Evolutionary conservation across 2,113 vertebrate species (phyloP).

Genomic region (Calypte anna): DNA sequence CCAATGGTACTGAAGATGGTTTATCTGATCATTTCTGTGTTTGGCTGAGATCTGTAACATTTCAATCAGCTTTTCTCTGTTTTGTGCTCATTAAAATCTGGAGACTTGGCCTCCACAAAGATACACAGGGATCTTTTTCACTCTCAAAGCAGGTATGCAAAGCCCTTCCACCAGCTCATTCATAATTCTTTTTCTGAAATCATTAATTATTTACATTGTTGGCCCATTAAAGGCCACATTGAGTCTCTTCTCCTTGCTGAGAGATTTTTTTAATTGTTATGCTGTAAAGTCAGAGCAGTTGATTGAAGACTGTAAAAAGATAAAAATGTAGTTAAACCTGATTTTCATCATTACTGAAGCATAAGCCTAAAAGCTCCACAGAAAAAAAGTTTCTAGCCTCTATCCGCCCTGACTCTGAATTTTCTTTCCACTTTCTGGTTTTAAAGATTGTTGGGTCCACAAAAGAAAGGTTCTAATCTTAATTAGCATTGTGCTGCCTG

Average conservation of each 20-base stretch:
- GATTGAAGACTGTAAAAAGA: constrained; percentile 1
- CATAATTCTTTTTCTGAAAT: neutral
- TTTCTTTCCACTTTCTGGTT: neutral
- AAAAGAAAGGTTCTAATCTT: neutral
- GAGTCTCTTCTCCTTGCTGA: neutral
- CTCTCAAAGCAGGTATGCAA: neutral
- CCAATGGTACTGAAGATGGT: neutral
- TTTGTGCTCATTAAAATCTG: neutral
- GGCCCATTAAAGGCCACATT: neutral
- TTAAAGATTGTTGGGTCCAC: neutral
- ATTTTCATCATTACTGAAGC: constrained; percentile 40
- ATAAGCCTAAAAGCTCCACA: neutral
- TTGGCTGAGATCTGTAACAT: neutral
- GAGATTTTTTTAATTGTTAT: neutral
- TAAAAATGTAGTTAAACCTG: constrained; percentile 43
- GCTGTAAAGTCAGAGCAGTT: neutral
- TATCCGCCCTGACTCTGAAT: neutral
- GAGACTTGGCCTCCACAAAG: neutral
- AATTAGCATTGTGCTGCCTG: neutral
- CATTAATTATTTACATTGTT: constrained; percentile 12
- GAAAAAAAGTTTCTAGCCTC: neutral
- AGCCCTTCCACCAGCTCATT: neutral
- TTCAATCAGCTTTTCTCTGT: neutral
- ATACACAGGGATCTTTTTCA: neutral
- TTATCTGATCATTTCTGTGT: neutral